phyloP scores from a whole-genome alignment of 1,140 invertebrate species.

The Trialeurodes vaporariorum region DNA sequence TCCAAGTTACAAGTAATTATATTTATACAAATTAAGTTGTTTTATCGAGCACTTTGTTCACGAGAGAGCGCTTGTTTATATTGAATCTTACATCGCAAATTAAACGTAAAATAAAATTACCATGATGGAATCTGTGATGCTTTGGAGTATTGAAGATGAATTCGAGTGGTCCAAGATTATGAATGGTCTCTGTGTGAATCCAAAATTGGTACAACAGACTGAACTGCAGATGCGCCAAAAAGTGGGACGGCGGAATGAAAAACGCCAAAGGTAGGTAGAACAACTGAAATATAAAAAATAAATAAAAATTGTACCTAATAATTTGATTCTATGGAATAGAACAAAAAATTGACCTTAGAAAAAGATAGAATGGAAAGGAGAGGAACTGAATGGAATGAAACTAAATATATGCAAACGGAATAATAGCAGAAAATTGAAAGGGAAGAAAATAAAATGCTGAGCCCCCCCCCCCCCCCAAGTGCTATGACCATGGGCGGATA shows the following conservation, averaged over 20 bases:
- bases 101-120: slow-evolving; percentile 36
- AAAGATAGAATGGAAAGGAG: too few relatives aligned
- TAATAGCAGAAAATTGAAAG: too few relatives aligned
- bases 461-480: too few relatives aligned
- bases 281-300: too few relatives aligned
- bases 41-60: too few relatives aligned
- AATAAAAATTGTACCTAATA: too few relatives aligned
- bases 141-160: slow-evolving; percentile 78
- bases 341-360: too few relatives aligned
- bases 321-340: too few relatives aligned
- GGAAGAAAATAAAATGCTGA: too few relatives aligned
- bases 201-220: slow-evolving; percentile 84
- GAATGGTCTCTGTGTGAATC: slow-evolving; percentile 76
- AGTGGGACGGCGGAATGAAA: slow-evolving; percentile 69
- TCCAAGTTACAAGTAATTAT: neutral
- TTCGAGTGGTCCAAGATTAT: slow-evolving; percentile 65
- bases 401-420: too few relatives aligned
- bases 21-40: neutral
- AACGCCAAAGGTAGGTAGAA: slow-evolving; percentile 78
- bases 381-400: too few relatives aligned
- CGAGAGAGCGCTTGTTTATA: neutral
- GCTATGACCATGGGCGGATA: too few relatives aligned
- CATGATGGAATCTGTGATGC: slow-evolving; percentile 83
- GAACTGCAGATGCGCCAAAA: slow-evolving; percentile 72
- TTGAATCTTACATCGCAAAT: neutral